Conservation (phyloP, 1,140 invertebrate species). For the Berghia stephanieae region DNA sequence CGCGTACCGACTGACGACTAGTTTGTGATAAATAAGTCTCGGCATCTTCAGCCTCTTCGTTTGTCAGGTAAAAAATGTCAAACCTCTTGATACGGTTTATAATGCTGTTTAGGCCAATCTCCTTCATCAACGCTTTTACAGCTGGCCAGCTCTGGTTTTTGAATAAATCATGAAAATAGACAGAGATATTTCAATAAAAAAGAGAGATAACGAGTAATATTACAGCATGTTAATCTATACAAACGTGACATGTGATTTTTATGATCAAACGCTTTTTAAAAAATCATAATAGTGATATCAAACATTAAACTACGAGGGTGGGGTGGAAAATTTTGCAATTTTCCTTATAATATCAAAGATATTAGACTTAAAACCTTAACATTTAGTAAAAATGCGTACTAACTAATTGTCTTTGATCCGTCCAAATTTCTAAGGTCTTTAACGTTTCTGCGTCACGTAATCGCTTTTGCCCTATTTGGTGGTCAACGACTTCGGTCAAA, state of each 20-base stretch:
- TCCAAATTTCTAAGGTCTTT: too few species aligned
- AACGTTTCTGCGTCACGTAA: too few species aligned
- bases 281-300: too few species aligned
- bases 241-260: neutral
- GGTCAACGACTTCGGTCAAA: too few species aligned
- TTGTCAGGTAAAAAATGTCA: conserved; percentile 37
- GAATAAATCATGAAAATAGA: neutral
- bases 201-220: neutral
- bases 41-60: conserved; percentile 19
- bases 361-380: too few species aligned
- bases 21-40: conserved; percentile 33
- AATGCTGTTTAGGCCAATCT: conserved; percentile 41
- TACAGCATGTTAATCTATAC: neutral
- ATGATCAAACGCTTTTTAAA: neutral
- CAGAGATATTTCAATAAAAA: neutral
- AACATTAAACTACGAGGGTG: too few species aligned
- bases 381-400: too few species aligned
- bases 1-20: conserved; percentile 33
- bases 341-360: too few species aligned
- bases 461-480: too few species aligned
- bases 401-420: too few species aligned
- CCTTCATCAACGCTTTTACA: conserved; percentile 41
- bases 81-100: conserved; percentile 40
- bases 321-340: too few species aligned
- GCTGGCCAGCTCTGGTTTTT: conserved; percentile 35